Evolutionary conservation across 2,888 invertebrate genomes (phyloP).

Genomic region (Agapostemon virescens): DNA sequence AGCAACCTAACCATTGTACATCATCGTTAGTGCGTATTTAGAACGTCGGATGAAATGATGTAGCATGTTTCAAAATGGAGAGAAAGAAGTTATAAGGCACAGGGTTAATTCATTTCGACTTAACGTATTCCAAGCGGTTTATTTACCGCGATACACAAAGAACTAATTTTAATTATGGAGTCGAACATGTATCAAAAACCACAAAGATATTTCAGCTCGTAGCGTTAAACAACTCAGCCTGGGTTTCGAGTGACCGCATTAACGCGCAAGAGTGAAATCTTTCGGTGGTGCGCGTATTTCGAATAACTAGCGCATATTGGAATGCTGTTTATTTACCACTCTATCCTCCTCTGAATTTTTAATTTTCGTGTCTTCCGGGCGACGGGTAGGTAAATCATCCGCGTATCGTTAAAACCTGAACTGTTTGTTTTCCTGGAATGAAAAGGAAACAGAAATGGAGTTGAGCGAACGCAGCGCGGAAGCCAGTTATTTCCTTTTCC

Average conservation of each 20-base stretch:
- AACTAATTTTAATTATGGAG: background rate
- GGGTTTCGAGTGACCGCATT: background rate
- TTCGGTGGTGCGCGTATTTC: background rate
- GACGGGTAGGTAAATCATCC: slow-evolving; percentile 33
- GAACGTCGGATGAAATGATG: too few relatives aligned
- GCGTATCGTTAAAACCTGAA: slow-evolving; percentile 46
- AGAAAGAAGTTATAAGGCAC: too few relatives aligned
- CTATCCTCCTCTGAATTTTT: background rate
- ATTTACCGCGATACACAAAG: too few relatives aligned
- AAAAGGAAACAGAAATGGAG: slow-evolving; percentile 54
- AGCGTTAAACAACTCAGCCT: background rate
- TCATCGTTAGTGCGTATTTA: too few relatives aligned
- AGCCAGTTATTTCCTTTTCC: slow-evolving; percentile 39
- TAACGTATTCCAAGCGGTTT: too few relatives aligned
- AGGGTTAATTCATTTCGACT: too few relatives aligned
- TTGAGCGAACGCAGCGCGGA: slow-evolving; percentile 36
- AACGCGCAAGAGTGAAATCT: background rate
- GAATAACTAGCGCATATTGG: background rate
- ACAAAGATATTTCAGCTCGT: background rate
- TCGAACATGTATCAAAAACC: background rate
- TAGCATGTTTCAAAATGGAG: too few relatives aligned
- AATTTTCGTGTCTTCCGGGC: background rate
- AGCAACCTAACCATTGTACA: too few relatives aligned
- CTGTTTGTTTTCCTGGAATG: slow-evolving; percentile 50
- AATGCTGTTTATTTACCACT: background rate